These are phyloP conservation scores for Celastrina argiolus DNA, from an alignment of 2,888 invertebrate genomes.

Conservation along the genomic window DNA sequence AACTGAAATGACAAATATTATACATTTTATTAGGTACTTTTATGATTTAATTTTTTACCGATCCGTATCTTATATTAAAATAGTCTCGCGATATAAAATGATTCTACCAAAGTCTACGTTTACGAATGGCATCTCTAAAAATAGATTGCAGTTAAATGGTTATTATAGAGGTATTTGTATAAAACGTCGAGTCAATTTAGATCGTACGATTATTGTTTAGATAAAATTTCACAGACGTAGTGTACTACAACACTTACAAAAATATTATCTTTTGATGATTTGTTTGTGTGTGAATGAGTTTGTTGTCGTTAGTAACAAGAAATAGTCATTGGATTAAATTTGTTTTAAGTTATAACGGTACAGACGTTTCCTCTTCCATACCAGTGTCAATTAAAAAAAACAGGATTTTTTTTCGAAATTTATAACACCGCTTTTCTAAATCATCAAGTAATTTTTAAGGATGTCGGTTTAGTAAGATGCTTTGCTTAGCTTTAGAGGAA, in stretches of 20 bases:
- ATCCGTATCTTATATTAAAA: not conserved
- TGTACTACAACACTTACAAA: not conserved
- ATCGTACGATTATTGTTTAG: not conserved
- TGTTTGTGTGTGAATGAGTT: too few relatives aligned
- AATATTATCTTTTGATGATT: not conserved
- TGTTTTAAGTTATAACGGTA: too few relatives aligned
- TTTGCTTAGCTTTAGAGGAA: too few relatives aligned
- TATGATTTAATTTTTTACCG: not conserved
- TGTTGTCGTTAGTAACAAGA: not conserved
- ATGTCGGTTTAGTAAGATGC: too few relatives aligned
- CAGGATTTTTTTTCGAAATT: too few relatives aligned
- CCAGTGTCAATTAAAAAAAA: too few relatives aligned
- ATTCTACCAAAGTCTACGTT: not conserved
- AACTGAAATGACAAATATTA: not conserved
- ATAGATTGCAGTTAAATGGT: not conserved
- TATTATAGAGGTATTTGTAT: not conserved
- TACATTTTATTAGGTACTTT: not conserved
- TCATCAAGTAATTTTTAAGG: too few relatives aligned
- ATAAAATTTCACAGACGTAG: not conserved
- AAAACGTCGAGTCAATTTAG: not conserved
- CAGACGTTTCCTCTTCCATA: too few relatives aligned
- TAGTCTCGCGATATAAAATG: not conserved
- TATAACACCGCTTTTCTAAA: too few relatives aligned
- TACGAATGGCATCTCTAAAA: not conserved
- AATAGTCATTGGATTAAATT: too few relatives aligned